phyloP scores from a whole-genome alignment of 2,797 vertebrate species.

The Otolemur crassicaudatus region DNA sequence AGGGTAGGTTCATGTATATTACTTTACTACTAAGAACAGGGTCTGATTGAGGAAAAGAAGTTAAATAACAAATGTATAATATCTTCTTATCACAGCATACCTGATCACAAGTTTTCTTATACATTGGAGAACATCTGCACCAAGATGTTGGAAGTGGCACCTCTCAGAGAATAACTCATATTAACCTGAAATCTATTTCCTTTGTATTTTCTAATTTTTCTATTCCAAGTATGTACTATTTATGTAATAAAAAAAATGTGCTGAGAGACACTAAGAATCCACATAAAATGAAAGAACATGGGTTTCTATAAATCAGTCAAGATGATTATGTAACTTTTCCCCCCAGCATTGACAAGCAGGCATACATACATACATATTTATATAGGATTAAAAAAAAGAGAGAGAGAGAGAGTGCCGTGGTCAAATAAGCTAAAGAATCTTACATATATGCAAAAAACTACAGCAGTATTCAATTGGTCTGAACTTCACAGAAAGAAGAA shows the following conservation, averaged over 20 bases:
- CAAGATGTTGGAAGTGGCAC: not conserved
- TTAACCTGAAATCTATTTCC: not conserved
- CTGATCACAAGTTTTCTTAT: not conserved
- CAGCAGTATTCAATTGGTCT: not conserved
- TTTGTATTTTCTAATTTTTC: not conserved
- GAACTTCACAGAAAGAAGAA: not conserved
- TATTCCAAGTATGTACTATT: not conserved
- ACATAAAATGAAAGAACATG: not conserved
- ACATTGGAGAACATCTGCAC: not conserved
- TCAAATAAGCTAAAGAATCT: constrained; percentile 23
- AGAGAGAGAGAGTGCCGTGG: not conserved
- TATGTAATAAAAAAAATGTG: not conserved
- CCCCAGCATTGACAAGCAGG: not conserved
- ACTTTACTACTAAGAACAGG: constrained; percentile 1
- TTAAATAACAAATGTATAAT: not conserved
- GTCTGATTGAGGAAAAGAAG: not conserved
- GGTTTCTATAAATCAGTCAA: constrained; percentile 15
- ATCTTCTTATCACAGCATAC: not conserved
- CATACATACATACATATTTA: not conserved
- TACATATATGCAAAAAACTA: not conserved
- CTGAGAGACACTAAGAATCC: not conserved
- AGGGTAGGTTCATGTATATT: not conserved
- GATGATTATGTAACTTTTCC: not conserved
- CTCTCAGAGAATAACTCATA: not conserved
- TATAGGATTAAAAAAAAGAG: not conserved